A percentile compares a stretch with the other conserved stretches of the same genome.
phyloP scores from a whole-genome alignment of 2,888 invertebrate species.

The Tiliacea citrago region DNA sequence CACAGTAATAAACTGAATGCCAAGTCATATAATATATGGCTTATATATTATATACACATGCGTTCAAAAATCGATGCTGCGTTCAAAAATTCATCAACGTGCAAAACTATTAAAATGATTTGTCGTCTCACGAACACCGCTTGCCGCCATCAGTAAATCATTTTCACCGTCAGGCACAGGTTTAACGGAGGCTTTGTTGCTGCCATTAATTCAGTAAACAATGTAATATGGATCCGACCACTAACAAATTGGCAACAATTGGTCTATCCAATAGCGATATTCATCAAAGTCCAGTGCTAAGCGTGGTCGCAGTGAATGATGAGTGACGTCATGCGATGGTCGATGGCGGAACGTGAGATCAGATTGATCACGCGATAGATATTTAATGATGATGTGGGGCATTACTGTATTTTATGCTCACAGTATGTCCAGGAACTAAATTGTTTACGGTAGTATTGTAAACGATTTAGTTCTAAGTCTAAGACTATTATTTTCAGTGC shows the following conservation, averaged over 20 bases:
- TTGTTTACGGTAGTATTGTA: not conserved
- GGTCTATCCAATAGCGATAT: slow-evolving; percentile 70
- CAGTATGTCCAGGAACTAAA: not conserved
- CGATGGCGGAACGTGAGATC: slow-evolving; percentile 50
- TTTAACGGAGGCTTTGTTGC: slow-evolving; percentile 64
- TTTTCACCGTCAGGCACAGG: slow-evolving; percentile 65
- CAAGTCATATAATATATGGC: too few relatives aligned
- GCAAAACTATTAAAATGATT: slow-evolving; percentile 64
- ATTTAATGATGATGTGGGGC: slow-evolving; percentile 48
- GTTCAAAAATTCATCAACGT: slow-evolving; percentile 62
- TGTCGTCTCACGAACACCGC: slow-evolving; percentile 57
- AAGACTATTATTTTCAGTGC: not conserved
- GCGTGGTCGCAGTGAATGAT: slow-evolving; percentile 57
- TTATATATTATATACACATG: too few relatives aligned
- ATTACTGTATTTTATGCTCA: slow-evolving; percentile 4
- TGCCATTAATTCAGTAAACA: slow-evolving; percentile 75
- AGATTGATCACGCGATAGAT: slow-evolving; percentile 47
- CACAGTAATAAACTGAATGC: not conserved
- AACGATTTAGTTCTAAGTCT: not conserved
- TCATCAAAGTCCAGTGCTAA: slow-evolving; percentile 70
- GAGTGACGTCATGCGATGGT: slow-evolving; percentile 49
- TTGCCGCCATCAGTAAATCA: slow-evolving; percentile 67
- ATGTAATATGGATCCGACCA: slow-evolving; percentile 73
- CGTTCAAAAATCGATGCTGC: slow-evolving; percentile 37
- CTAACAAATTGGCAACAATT: slow-evolving; percentile 79